Conservation (phyloP, 2,797 vertebrate species). For the Heteromormyrus szaboi region DNA sequence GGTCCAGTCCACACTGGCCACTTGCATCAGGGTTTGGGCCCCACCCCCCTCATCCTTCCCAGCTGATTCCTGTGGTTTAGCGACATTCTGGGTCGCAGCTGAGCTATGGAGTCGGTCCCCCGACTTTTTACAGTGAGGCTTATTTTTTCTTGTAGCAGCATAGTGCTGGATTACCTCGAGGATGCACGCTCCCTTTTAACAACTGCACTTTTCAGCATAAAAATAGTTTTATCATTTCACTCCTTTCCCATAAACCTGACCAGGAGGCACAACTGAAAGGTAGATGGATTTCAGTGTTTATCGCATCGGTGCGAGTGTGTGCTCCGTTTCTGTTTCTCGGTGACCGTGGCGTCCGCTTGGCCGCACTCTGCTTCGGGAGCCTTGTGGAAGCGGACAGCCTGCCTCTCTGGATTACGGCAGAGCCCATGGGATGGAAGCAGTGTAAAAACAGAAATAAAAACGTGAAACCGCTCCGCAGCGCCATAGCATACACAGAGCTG, state of each 20-base stretch:
- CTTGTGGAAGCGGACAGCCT: not conserved
- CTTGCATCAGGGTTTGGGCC: not conserved
- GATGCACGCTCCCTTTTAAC: not conserved
- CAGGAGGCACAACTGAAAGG: not conserved
- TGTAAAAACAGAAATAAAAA: not conserved
- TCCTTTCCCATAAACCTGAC: not conserved
- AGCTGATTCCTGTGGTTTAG: not conserved
- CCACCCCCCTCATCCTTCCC: not conserved
- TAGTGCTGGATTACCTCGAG: not conserved
- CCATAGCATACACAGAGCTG: not conserved
- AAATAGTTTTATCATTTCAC: not conserved
- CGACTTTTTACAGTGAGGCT: not conserved
- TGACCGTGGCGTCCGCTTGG: not conserved
- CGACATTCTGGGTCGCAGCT: not conserved
- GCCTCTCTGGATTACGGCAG: not conserved
- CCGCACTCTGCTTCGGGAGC: not conserved
- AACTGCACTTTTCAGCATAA: not conserved
- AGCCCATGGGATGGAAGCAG: not conserved
- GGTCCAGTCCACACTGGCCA: not conserved
- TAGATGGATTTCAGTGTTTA: not conserved
- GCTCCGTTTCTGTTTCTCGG: not conserved
- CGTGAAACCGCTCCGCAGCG: not conserved
- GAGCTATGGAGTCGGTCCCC: not conserved
- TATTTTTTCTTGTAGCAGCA: not conserved
- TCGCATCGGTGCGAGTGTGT: not conserved